Evolutionary conservation across 2,888 invertebrate genomes (phyloP), one percentile per base, ranked within the genome.

Genomic region (Sarcophaga subvicina): DNA sequence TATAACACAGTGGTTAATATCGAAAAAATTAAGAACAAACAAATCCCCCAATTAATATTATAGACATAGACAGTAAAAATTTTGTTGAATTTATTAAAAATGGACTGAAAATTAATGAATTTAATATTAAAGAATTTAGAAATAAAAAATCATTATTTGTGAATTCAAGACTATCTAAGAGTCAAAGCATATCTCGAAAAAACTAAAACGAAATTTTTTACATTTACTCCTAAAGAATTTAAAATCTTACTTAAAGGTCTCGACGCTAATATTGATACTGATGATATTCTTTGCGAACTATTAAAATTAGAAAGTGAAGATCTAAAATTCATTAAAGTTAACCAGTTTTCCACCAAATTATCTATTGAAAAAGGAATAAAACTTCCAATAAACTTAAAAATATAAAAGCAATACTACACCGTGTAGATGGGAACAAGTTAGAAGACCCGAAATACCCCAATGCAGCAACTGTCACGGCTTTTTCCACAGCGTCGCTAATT

Each of bases 291-390:
- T 11, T 47, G 2, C 63, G 70, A 69, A 63, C 12, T 78, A n/a
- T 25, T 60, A 11, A 62, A 60, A 62, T 63, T 62, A 45, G 78
- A 78, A 63, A 70, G 25, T 14, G 69, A 69, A 25, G 25, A 78
- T 45, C 20, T 69, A 47, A 78, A 78, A 62, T 78, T 78, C 20
- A 22, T 78, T n/a, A 78, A 78, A 70, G 70, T 78, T 12, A 63
- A 2, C 4, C 60, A 54, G 12, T 69, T 78, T 69, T 70, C 45
- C 11, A 70, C 69, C 2, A 78, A 78, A 49, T 45, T 25, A 49
- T 70, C 62, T 3, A 20, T 54, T 54, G 60, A 72, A 60, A 72
- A 14, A 59, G 60, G 59, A n/a, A 72, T 60, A 37, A 22, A 22
- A 22, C 22, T 22, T 22, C 22, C 22, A 22, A 22, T 22, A 22